phyloP scores from a whole-genome alignment of 2,888 invertebrate species.

The Eurois occulta region DNA sequence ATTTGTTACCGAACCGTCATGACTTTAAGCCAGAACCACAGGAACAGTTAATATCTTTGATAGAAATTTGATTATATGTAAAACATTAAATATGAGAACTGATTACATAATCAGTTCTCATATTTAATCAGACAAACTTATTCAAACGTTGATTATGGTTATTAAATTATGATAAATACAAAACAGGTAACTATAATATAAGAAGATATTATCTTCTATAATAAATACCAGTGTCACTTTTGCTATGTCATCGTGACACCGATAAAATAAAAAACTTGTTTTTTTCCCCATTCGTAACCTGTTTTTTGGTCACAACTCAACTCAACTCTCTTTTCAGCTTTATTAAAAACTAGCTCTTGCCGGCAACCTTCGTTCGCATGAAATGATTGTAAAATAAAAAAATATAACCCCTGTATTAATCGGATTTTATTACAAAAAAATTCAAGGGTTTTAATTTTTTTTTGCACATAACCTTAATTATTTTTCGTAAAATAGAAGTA shows the following conservation, averaged over 20 bases:
- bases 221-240: not conserved
- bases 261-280: too few species aligned
- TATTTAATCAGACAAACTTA: not conserved
- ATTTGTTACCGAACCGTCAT: not conserved
- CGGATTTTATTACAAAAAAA: too few species aligned
- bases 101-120: too few species aligned
- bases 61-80: not conserved
- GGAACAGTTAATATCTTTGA: not conserved
- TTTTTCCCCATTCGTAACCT: not conserved
- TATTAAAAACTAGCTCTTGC: not conserved
- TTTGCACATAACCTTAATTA: too few species aligned
- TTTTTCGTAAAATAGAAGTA: too few species aligned
- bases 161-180: too few species aligned
- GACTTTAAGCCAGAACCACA: not conserved
- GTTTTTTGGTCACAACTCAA: not conserved
- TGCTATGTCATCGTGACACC: constrained; percentile 5
- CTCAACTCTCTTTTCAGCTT: not conserved
- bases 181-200: not conserved
- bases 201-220: too few species aligned
- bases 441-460: too few species aligned
- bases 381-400: too few species aligned
- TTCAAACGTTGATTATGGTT: not conserved
- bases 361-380: too few species aligned
- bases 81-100: too few species aligned
- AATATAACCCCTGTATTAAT: too few species aligned